Conservation (phyloP, 2,797 vertebrate genomes). For the Arrhamphus sclerolepis region DNA sequence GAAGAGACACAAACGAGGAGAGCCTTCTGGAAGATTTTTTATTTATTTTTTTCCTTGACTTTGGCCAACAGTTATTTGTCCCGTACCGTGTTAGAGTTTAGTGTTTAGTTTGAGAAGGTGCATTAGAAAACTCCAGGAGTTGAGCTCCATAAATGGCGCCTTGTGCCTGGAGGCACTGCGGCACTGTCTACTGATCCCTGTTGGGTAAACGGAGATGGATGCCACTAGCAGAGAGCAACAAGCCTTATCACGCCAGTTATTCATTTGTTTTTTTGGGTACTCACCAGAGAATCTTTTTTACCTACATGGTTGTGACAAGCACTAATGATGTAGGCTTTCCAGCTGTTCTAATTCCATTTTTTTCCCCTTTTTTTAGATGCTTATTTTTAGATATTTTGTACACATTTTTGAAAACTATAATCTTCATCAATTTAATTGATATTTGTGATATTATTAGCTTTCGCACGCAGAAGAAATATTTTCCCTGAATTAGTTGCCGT, state of each 20-base stretch:
- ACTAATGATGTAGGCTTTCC: conserved; percentile 28
- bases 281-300: conserved; percentile 43
- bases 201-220: no score
- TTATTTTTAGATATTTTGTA: no score
- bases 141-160: conserved; percentile 52
- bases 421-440: no score
- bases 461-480: no score
- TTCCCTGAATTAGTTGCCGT: conserved; percentile 1
- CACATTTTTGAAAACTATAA: no score
- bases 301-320: conserved; percentile 20
- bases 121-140: conserved; percentile 56
- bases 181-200: conserved; percentile 27
- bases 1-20: conserved; percentile 50
- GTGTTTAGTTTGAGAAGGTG: conserved; percentile 60
- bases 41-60: conserved; percentile 12
- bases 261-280: conserved; percentile 7
- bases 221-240: conserved; percentile 36
- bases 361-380: no score
- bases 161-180: conserved; percentile 57
- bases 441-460: no score
- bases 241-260: conserved; percentile 44
- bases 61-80: conserved; percentile 36
- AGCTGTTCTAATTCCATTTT: no score
- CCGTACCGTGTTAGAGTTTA: conserved; percentile 58
- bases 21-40: conserved; percentile 61